Evolutionary conservation across 2,113 vertebrate species (phyloP).

Genomic region (Cebus imitator): DNA sequence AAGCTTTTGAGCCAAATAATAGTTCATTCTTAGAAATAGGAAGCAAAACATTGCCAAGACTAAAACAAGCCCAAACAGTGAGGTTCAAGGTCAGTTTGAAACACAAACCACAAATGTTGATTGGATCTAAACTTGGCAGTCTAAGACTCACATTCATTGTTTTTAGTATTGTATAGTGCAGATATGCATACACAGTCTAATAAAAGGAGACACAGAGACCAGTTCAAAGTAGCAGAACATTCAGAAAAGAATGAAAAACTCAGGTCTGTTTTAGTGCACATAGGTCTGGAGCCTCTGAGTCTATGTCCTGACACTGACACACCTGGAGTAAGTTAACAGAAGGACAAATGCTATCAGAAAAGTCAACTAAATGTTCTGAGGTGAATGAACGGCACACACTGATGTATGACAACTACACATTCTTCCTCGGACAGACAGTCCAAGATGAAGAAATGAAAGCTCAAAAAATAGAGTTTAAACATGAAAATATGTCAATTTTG

Average conservation of each 20-base stretch:
- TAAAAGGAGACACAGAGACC: slow-evolving; percentile 1
- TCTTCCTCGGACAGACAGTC: background rate
- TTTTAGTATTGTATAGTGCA: slow-evolving; percentile 28
- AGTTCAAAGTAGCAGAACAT: slow-evolving; percentile 50
- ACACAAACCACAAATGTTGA: slow-evolving; percentile 73
- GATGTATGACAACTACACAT: background rate
- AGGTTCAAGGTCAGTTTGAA: slow-evolving; percentile 68
- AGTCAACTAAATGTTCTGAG: background rate
- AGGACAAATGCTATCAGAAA: background rate
- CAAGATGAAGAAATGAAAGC: background rate
- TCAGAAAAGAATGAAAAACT: slow-evolving; percentile 25
- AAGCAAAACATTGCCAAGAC: slow-evolving; percentile 67
- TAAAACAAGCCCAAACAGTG: slow-evolving; percentile 60
- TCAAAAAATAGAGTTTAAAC: background rate
- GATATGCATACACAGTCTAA: background rate
- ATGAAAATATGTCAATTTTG: background rate
- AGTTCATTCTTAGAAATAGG: slow-evolving; percentile 71
- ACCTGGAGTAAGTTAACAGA: background rate
- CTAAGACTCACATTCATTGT: background rate
- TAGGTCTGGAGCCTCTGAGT: background rate
- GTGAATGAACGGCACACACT: background rate
- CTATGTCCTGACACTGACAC: background rate
- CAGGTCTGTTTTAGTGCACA: background rate
- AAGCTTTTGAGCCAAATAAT: slow-evolving; percentile 60
- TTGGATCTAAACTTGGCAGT: slow-evolving; percentile 66